These are phyloP conservation scores for Heliconius congener DNA, from an alignment of 1,140 invertebrate genomes.

Conservation along the genomic window DNA sequence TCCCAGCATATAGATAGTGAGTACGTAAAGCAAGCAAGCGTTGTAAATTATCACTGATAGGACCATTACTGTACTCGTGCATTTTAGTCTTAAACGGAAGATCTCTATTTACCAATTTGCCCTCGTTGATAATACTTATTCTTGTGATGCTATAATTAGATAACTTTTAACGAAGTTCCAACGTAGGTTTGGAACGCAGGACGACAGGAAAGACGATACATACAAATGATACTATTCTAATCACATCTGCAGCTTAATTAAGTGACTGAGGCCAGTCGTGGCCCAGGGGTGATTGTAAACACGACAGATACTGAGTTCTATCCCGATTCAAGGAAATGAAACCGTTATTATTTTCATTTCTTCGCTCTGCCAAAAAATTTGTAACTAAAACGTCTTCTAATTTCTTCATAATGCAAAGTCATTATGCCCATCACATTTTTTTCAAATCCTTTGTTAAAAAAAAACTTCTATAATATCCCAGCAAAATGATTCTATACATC, in stretches of 20 bases:
- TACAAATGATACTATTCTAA: neutral
- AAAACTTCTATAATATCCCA: neutral
- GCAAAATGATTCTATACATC: neutral
- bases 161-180: slow-evolving; percentile 11
- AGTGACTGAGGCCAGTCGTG: too few relatives aligned
- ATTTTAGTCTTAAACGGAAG: slow-evolving; percentile 47
- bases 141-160: slow-evolving; percentile 24
- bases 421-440: too few relatives aligned
- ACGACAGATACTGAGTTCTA: too few relatives aligned
- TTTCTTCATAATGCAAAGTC: too few relatives aligned
- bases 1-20: too few relatives aligned
- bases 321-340: too few relatives aligned
- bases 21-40: slow-evolving; percentile 1
- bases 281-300: too few relatives aligned
- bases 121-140: slow-evolving; percentile 43
- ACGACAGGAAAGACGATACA: neutral
- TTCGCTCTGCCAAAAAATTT: too few relatives aligned
- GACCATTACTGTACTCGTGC: slow-evolving; percentile 16
- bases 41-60: slow-evolving; percentile 38
- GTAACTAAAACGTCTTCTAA: too few relatives aligned
- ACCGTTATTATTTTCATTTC: too few relatives aligned
- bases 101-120: slow-evolving; percentile 58
- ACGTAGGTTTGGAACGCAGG: neutral
- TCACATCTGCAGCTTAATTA: neutral
- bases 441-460: neutral